Evolutionary conservation across 2,797 vertebrate genomes (phyloP).

Genomic region (Microctenopoma lineatum): DNA sequence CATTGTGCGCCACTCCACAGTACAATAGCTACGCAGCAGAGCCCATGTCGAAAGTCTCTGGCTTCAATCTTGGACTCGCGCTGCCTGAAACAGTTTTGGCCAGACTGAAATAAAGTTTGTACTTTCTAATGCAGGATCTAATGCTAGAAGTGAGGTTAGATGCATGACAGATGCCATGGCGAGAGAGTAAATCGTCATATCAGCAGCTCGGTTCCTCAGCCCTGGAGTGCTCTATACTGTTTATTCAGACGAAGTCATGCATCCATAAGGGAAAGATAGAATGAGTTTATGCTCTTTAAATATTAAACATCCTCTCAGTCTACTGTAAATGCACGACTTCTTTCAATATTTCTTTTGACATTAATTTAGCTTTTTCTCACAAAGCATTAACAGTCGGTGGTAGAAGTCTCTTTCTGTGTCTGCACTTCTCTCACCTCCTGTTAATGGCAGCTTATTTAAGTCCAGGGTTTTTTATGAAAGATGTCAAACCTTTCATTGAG

Average conservation of each 20-base stretch:
- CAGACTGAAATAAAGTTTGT: constrained; percentile 17
- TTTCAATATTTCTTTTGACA: constrained; percentile 57
- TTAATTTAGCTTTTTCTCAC: constrained; percentile 70
- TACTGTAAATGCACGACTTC: constrained; percentile 55
- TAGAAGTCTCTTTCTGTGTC: constrained; percentile 23
- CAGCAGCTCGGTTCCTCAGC: constrained; percentile 22
- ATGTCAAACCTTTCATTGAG: constrained; percentile 12
- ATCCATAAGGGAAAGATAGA: constrained; percentile 69
- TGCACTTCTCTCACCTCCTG: constrained; percentile 20
- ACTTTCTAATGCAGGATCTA: constrained; percentile 13
- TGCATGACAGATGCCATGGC: constrained; percentile 38
- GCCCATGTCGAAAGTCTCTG: constrained; percentile 14
- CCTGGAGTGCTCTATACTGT: constrained; percentile 39
- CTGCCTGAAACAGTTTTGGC: background rate
- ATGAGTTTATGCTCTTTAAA: constrained; percentile 67
- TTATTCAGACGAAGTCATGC: constrained; percentile 58
- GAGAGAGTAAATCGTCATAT: constrained; percentile 38
- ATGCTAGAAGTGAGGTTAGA: constrained; percentile 22
- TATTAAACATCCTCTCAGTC: constrained; percentile 62
- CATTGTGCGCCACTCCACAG: background rate
- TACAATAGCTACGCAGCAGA: constrained; percentile 8
- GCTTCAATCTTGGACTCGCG: constrained; percentile 16
- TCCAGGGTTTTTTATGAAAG: constrained; percentile 3
- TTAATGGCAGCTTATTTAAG: constrained; percentile 30
- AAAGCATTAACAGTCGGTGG: constrained; percentile 44